Percentiles rank a stretch among this genome's conserved stretches.
phyloP scores from a whole-genome alignment of 2,113 vertebrate genomes.

The Epinephelus cyanopodus region DNA sequence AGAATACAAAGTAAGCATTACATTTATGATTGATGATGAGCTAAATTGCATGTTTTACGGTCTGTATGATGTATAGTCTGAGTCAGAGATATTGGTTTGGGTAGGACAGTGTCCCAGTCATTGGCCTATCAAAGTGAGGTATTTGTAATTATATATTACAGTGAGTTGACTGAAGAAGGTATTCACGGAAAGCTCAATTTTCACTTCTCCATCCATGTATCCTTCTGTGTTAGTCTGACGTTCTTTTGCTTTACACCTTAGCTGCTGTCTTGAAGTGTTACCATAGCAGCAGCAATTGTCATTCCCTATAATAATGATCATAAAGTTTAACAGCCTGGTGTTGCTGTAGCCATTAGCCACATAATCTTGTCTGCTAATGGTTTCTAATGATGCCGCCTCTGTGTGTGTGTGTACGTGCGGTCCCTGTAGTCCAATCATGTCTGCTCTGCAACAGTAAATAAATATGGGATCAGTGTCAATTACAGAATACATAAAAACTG shows the following conservation, averaged over 20 bases:
- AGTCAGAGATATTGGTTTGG: neutral
- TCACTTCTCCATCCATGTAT: neutral
- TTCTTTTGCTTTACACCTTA: neutral
- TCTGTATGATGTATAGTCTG: neutral
- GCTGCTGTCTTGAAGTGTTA: slow-evolving; percentile 74
- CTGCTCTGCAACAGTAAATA: slow-evolving; percentile 86
- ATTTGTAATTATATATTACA: neutral
- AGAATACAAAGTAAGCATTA: neutral
- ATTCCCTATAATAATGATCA: slow-evolving; percentile 90
- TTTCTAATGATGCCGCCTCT: slow-evolving; percentile 88
- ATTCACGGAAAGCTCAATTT: neutral
- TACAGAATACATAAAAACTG: slow-evolving; percentile 78
- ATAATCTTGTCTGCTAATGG: slow-evolving; percentile 94
- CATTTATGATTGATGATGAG: neutral
- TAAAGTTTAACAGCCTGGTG: slow-evolving; percentile 88
- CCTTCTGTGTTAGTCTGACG: neutral
- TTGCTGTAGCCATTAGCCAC: slow-evolving; percentile 88
- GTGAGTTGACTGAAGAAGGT: neutral
- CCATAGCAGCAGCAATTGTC: slow-evolving; percentile 91
- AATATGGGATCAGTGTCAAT: slow-evolving; percentile 80
- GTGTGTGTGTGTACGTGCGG: slow-evolving; percentile 85
- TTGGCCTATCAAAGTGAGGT: neutral
- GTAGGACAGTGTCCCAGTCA: neutral
- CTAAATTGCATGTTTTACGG: neutral
- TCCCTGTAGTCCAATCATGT: slow-evolving; percentile 92